Evolutionary conservation across 2,888 invertebrate species (phyloP), one percentile per base, ranked within the genome.

Genomic region (Micoletzkya japonica): DNA sequence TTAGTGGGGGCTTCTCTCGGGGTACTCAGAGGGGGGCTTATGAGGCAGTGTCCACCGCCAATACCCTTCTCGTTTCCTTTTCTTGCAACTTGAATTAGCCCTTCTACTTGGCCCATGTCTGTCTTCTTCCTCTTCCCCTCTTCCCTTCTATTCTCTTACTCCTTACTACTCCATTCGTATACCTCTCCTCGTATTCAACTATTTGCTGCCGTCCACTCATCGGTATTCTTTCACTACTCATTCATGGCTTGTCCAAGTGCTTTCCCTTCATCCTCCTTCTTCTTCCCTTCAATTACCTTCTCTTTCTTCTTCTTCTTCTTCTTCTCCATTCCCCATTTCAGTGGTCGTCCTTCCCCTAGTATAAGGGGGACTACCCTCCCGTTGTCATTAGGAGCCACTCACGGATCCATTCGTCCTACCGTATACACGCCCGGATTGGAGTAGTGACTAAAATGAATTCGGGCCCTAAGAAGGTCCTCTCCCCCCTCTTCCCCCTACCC

Each of bases 1-100:
- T 63, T 63, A 63, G 63, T 63, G 34, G 44, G n/a, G 32, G 44
- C 63, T 50, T 63, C 63, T 50, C 50, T 28, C 34, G 49, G 44
- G 59, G 59, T 34, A 59, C 39, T 34, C 26, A 39, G 59, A 59
- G 44, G 59, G 59, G 28, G 44, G 59, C 63, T 63, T 63, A 44
- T 63, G 24, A 50, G 44, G 49, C 34, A 34, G 49, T 63, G 34
- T 54, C 63, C 34, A 34, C 50, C 30, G 32, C 30, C 39, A 60
- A 39, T 14, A 26, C n/a, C 44, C 39, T 44, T 44, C 44, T 44
- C 60, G 32, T 63, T 63, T 30, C 50, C 63, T 50, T 36, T 52
- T 63, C 50, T 63, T 63, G 44, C 20, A 14, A 14, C 44, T 10
- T 44, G 44, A 44, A 10, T 44, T 44, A 4, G 14, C n/a, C n/a